A percentile compares a stretch with the other conserved stretches of the same genome.
Evolutionary conservation across 2,888 invertebrate species (phyloP).

Genomic region (Patella depressa): DNA sequence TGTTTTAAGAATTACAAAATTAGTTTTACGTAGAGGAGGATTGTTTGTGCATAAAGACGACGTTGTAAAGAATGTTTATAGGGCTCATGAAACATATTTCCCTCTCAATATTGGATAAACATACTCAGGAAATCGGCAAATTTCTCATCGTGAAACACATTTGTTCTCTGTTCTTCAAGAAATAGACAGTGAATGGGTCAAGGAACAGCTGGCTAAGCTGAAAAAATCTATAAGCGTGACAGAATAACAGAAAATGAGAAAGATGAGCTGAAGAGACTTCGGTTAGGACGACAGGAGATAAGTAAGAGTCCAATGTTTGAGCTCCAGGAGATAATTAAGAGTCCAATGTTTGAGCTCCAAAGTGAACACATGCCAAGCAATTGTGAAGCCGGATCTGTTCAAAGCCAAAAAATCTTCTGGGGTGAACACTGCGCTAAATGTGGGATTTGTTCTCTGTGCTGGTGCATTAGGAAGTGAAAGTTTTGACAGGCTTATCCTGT

Average conservation of each 20-base stretch:
- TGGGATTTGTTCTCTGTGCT: too few species aligned
- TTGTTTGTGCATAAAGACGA: neutral
- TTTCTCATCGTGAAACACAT: constrained; percentile 25
- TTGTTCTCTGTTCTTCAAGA: neutral
- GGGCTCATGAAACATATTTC: constrained; percentile 2
- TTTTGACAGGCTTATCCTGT: too few species aligned
- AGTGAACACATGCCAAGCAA: constrained; percentile 34
- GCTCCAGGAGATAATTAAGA: too few species aligned
- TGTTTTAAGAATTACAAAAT: constrained; percentile 20
- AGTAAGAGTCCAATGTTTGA: constrained; percentile 15
- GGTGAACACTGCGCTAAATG: too few species aligned
- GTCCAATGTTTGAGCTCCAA: too few species aligned
- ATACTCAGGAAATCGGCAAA: constrained; percentile 20
- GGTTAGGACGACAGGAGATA: too few species aligned
- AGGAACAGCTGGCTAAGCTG: too few species aligned
- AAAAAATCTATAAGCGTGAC: too few species aligned
- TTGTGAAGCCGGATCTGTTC: constrained; percentile 34
- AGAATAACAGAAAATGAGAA: too few species aligned
- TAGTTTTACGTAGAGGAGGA: constrained; percentile 25
- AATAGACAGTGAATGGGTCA: too few species aligned
- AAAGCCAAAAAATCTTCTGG: constrained; percentile 19
- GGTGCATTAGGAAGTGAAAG: too few species aligned
- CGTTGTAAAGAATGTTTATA: constrained; percentile 25
- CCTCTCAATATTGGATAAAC: constrained; percentile 20
- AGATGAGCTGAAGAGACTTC: too few species aligned